Percentiles rank a stretch among this genome's conserved stretches.
These are phyloP conservation scores for Bovichtus variegatus DNA, from an alignment of 2,797 vertebrate genomes.

Conservation along the genomic window DNA sequence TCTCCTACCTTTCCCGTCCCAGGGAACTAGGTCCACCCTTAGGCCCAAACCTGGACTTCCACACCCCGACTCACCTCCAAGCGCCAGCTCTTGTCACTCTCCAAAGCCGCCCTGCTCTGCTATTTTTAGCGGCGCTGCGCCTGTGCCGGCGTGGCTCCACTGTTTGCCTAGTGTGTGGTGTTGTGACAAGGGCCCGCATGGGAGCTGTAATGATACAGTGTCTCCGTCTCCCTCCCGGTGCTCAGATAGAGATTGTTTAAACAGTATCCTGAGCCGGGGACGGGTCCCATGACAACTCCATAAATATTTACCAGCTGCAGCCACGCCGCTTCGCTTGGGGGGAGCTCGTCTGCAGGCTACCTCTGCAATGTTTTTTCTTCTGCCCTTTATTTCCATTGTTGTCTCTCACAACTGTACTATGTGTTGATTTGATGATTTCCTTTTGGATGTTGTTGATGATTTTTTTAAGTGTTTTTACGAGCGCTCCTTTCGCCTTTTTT, in stretches of 20 bases:
- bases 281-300: conserved; percentile 88
- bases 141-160: conserved; percentile 61
- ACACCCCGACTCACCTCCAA: conserved; percentile 44
- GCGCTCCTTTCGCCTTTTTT: conserved; percentile 23
- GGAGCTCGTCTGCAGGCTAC: conserved; percentile 75
- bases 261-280: conserved; percentile 84
- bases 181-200: conserved; percentile 84
- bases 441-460: conserved; percentile 53
- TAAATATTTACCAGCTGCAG: conserved; percentile 88
- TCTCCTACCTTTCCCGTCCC: conserved; percentile 16
- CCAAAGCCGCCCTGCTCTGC: conserved; percentile 35
- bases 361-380: conserved; percentile 75
- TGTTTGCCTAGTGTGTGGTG: conserved; percentile 76
- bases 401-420: conserved; percentile 55
- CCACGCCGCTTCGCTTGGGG: conserved; percentile 66
- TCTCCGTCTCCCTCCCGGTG: conserved; percentile 76
- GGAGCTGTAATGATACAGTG: conserved; percentile 83
- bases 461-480: conserved; percentile 53
- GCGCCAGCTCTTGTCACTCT: conserved; percentile 36
- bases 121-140: conserved; percentile 78
- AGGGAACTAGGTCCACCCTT: conserved; percentile 9
- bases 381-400: conserved; percentile 67
- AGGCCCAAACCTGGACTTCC: conserved; percentile 44
- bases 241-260: conserved; percentile 88
- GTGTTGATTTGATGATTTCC: conserved; percentile 69